These are phyloP conservation scores for Ganaspis sp. DNA, from an alignment of 1,140 invertebrate species.

Conservation along the genomic window DNA sequence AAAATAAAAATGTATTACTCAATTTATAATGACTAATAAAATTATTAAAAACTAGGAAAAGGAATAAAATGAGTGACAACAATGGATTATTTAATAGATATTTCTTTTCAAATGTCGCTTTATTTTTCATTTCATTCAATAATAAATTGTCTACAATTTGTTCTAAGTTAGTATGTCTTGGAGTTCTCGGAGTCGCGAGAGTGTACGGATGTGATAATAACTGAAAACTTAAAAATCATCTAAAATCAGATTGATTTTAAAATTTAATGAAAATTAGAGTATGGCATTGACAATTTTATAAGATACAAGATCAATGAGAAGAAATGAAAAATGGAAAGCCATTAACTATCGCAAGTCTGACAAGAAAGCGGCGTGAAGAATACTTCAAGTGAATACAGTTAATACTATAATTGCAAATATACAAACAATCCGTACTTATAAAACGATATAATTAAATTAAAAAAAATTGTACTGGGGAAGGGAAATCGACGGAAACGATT, in stretches of 20 bases:
- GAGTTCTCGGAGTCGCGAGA: conserved; percentile 70
- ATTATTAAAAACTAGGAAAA: no score
- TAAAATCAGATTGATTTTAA: not conserved
- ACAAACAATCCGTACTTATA: not conserved
- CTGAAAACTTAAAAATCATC: not conserved
- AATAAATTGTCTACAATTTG: conserved; percentile 77
- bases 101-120: conserved; percentile 73
- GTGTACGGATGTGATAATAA: conserved; percentile 52
- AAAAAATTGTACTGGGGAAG: conserved; percentile 15
- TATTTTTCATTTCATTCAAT: conserved; percentile 75
- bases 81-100: not conserved
- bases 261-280: conserved; percentile 25
- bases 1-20: no score
- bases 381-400: not conserved
- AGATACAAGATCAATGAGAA: not conserved
- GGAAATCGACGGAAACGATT: conserved; percentile 44
- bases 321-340: conserved; percentile 21
- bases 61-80: not conserved
- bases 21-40: no score
- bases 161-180: conserved; percentile 74
- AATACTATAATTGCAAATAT: conserved; percentile 15
- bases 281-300: not conserved
- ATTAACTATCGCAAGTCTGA: conserved; percentile 13
- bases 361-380: conserved; percentile 19
- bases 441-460: conserved; percentile 9